Evolutionary conservation across 2,797 vertebrate species (phyloP).

Genomic region (Mus spretus): DNA sequence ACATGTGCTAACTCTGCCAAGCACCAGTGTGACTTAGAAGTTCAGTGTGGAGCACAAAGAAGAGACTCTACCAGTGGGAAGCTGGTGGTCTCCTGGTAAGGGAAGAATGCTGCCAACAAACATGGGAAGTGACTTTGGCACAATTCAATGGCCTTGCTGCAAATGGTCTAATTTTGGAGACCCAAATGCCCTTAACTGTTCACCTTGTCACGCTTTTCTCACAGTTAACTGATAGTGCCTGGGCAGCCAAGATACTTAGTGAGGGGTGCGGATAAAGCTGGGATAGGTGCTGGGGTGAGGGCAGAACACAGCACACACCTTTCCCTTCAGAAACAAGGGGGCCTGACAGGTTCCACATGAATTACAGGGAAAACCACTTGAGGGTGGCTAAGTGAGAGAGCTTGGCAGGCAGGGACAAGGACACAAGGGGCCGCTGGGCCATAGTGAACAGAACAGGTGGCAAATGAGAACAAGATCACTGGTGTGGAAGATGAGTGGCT

Average conservation of each 20-base stretch:
- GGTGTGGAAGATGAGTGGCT: too few species aligned
- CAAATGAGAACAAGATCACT: not conserved
- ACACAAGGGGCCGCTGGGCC: not conserved
- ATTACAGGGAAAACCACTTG: too few species aligned
- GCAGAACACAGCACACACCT: not conserved
- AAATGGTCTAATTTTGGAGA: not conserved
- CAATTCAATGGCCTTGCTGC: not conserved
- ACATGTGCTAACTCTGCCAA: not conserved
- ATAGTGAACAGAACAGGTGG: not conserved
- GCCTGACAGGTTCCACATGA: accelerated
- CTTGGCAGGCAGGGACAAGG: not conserved
- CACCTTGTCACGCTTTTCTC: not conserved
- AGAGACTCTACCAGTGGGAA: not conserved
- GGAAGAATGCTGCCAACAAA: not conserved
- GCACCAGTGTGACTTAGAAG: not conserved
- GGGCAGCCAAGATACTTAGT: not conserved
- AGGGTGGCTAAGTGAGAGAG: not conserved
- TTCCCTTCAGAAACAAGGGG: not conserved
- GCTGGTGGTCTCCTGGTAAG: not conserved
- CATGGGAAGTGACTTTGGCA: not conserved
- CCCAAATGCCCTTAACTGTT: not conserved
- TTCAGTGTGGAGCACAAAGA: not conserved
- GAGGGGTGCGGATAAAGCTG: not conserved
- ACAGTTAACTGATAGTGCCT: not conserved
- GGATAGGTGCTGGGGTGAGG: not conserved